These are phyloP conservation scores for Aythya baeri DNA, from an alignment of 2,113 vertebrate species.

Conservation along the genomic window DNA sequence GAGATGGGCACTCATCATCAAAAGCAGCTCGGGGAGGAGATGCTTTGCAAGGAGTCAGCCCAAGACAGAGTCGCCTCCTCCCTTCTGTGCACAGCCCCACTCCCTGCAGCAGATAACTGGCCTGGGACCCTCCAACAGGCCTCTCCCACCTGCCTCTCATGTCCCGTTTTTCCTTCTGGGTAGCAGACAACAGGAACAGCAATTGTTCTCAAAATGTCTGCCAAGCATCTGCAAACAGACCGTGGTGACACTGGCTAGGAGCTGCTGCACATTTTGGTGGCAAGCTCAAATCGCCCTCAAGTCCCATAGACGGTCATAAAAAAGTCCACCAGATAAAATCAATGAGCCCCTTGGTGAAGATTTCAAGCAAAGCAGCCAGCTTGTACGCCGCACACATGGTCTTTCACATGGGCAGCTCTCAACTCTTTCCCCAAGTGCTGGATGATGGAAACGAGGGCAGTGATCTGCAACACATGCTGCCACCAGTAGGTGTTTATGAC, in stretches of 20 bases:
- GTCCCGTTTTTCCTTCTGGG: not conserved
- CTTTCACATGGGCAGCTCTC: not conserved
- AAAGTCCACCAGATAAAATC: not conserved
- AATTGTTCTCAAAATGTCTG: not conserved
- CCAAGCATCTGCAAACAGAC: not conserved
- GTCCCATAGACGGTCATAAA: not conserved
- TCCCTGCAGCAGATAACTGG: not conserved
- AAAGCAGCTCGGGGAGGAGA: not conserved
- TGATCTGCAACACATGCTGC: conserved; percentile 17
- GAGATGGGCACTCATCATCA: not conserved
- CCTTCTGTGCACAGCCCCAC: fast-evolving
- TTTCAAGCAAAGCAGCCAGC: conserved; percentile 10
- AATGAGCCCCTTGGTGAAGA: not conserved
- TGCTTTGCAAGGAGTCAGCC: not conserved
- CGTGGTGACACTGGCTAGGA: not conserved
- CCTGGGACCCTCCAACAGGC: not conserved
- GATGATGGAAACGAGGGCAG: not conserved
- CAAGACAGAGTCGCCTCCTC: not conserved
- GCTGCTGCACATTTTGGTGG: not conserved
- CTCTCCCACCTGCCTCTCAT: not conserved
- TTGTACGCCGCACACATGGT: not conserved
- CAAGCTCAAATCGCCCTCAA: not conserved
- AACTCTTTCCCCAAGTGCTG: conserved; percentile 3
- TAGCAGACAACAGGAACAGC: not conserved
- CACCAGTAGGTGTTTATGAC: not conserved